A percentile compares a stretch with the other conserved stretches of the same genome.
Evolutionary conservation across 2,797 vertebrate genomes (phyloP).

Genomic region (Gymnothorax javanicus): DNA sequence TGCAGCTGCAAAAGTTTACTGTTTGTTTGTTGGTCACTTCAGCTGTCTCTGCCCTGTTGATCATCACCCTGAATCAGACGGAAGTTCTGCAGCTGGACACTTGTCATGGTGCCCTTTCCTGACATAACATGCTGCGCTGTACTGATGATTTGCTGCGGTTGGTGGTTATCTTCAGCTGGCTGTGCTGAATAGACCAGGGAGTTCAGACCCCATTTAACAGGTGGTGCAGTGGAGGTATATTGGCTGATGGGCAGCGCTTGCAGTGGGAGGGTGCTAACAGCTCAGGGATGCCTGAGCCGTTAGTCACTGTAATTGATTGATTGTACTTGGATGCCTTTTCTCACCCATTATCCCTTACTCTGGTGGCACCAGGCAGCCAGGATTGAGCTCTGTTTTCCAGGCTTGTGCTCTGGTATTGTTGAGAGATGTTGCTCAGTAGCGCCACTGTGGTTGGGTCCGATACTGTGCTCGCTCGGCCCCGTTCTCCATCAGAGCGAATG

Average conservation of each 20-base stretch:
- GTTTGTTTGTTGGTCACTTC: neutral
- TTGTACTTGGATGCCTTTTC: neutral
- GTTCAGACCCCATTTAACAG: slow-evolving; percentile 13
- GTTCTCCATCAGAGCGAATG: too few relatives aligned
- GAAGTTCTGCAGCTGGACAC: neutral
- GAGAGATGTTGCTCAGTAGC: too few relatives aligned
- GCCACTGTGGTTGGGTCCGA: too few relatives aligned
- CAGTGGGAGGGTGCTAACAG: slow-evolving; percentile 11
- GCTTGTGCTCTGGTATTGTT: too few relatives aligned
- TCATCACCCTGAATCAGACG: neutral
- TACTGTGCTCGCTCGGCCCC: too few relatives aligned
- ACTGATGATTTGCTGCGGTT: too few relatives aligned
- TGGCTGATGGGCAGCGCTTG: neutral
- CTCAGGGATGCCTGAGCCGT: neutral
- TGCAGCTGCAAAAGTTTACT: too few relatives aligned
- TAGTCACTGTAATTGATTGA: neutral
- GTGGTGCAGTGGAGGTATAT: neutral
- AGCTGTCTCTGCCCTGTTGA: neutral
- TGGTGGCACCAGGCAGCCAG: neutral
- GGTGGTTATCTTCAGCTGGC: neutral
- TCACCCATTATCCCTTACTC: neutral
- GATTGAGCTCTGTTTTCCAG: too few relatives aligned
- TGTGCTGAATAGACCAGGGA: neutral
- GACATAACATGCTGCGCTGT: neutral
- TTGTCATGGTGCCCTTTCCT: neutral